phyloP scores from a whole-genome alignment of 2,797 vertebrate genomes.

The Mormyrus hasselquistii region DNA sequence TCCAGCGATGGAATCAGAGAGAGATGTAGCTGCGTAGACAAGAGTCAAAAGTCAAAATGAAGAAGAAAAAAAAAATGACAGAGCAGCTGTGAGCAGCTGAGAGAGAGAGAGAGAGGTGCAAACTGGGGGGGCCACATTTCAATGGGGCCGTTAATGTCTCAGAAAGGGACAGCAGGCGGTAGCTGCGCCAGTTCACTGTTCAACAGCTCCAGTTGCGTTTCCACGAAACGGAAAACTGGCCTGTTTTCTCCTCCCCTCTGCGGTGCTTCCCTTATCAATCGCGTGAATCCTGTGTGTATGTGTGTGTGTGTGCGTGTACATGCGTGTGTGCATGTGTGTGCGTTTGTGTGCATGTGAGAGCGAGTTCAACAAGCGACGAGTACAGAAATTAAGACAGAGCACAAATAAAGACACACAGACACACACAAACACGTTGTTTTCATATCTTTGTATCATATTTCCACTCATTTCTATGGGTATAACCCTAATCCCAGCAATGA shows the following conservation, averaged over 20 bases:
- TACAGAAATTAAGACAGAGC: not conserved
- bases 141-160: not conserved
- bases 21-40: not conserved
- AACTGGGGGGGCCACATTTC: not conserved
- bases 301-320: not conserved
- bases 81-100: not conserved
- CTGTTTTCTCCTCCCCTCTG: constrained; percentile 36
- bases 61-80: not conserved
- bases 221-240: not conserved
- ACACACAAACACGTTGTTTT: not conserved
- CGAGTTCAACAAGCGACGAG: not conserved
- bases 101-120: not conserved
- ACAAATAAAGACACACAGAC: not conserved
- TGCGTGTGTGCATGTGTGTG: too few relatives aligned
- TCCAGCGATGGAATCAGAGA: not conserved
- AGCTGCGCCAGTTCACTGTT: not conserved
- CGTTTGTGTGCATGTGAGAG: not conserved
- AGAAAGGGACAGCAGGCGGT: not conserved
- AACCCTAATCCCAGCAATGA: not conserved
- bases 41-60: not conserved
- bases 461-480: not conserved
- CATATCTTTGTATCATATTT: not conserved
- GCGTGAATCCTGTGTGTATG: constrained; percentile 10
- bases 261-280: constrained; percentile 58
- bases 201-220: not conserved